Base-by-base conservation (phyloP, 2,113 vertebrate species). In the Melanocharis versteri region DNA sequence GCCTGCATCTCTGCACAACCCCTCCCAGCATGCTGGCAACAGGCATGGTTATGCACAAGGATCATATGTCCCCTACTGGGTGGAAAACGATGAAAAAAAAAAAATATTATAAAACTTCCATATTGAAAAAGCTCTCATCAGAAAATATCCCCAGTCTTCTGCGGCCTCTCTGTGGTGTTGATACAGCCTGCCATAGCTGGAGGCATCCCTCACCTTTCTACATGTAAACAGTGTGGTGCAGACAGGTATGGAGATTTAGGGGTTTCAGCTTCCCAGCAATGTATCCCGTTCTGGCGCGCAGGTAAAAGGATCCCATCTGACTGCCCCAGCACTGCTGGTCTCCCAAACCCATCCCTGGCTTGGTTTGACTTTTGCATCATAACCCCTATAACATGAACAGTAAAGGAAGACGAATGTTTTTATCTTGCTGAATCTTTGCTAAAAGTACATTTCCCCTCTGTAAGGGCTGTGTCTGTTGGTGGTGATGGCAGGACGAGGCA, bases 71-170 rank as follows among this genome's bases (percentile, higher is more conserved):
- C n/a, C 84, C 87, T 22, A 35, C 80, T 60, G 81, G 10, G 77
- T 4, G 0, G 60, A 75, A 95, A 96, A 93, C 81, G 87, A 94
- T 80, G 53, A 81, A 78, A 83, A 89, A 87, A 86, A 83, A 65
- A 91, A 91, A 47, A 89, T 54, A 77, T 87, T 65, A 69, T 61
- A 51, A 91, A 89, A 87, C 54, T 47, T 83, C 83, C 26, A 61
- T 89, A 87, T 91, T 94, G 64, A 60, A 84, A 93, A 64, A 33
- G 54, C 44, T 89, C 50, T 91, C 91, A 89, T 84, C 77, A 78
- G 88, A 95, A 94, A 94, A 89, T 42, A 93, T 81, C 58, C 64
- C 68, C 20, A 69, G 13, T 72, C 40, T 78, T 82, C 83, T 28
- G 35, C 5, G 44, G 68, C 71, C 39, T 83, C 66, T 72, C 45